Evolutionary conservation across 2,888 invertebrate genomes (phyloP).

Genomic region (Rotaria sp.): DNA sequence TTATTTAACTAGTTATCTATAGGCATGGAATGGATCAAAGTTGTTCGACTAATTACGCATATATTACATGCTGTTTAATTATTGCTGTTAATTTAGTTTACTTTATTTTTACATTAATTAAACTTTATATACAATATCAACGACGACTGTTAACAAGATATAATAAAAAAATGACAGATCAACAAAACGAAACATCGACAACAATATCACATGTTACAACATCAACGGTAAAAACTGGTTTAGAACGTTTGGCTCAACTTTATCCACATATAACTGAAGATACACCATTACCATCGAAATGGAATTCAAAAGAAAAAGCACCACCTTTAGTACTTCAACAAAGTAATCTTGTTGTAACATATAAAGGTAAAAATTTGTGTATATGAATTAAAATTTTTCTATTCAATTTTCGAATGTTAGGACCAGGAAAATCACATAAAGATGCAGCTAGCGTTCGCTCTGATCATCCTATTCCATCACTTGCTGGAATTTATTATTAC

Average conservation of each 20-base stretch:
- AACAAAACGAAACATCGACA: background rate
- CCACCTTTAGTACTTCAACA: background rate
- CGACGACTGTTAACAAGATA: background rate
- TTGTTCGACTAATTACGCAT: background rate
- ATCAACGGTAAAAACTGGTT: background rate
- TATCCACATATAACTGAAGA: conserved; percentile 21
- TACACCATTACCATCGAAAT: conserved; percentile 21
- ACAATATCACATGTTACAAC: background rate
- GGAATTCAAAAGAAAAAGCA: conserved; percentile 22
- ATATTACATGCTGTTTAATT: background rate
- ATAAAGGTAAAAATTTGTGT: background rate
- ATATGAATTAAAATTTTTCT: background rate
- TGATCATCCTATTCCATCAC: conserved; percentile 85
- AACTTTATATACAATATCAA: background rate
- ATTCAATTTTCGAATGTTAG: background rate
- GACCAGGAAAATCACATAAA: conserved; percentile 57
- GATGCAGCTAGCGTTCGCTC: conserved; percentile 97
- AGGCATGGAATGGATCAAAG: background rate
- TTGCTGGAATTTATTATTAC: conserved; percentile 95
- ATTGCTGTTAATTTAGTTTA: background rate
- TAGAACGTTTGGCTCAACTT: conserved; percentile 6
- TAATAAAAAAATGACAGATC: background rate
- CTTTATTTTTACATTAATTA: background rate
- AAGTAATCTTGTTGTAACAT: conserved; percentile 15
- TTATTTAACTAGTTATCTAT: background rate